Base-by-base conservation (phyloP, 2,797 vertebrate genomes). In the Setipinna tenuifilis region DNA sequence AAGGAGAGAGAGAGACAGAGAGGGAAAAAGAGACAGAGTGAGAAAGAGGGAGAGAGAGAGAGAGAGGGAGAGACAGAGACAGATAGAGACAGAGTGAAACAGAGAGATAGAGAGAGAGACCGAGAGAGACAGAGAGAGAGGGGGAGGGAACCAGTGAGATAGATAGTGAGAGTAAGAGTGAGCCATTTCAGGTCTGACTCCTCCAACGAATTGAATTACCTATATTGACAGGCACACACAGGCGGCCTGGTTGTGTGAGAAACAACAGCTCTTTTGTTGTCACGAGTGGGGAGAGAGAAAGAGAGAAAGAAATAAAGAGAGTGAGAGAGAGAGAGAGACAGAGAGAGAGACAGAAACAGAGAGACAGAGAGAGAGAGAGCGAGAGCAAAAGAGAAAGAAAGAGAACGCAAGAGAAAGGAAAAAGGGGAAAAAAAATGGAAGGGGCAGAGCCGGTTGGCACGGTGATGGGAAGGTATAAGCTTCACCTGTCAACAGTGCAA, bases 251-350 rank as follows among this genome's bases (percentile, higher is more conserved):
- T 89, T 90, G 87, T 83, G 82, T 86, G 83, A 19, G 12, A 86
- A 90, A 94, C 92, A 94, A 93, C 93, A 92, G 89, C 65, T 87
- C 90, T 85, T 89, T 90, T 93, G 92, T 94, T 91, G 86, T 87
- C 35, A 9, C 31, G 0, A 78, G 19, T 17, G 35, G 31, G 41
- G 19, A 44, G 19, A 44, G 35, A 11, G 35, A 75, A 23, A 75
- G 16, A 75, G 14, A 35, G 2, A 75, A 23, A 75, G 17, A 19
- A 4, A 41, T 16, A 41, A 5, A 19, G 31, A 75, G 31, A 75
- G 31, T 19, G 31, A 41, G 62, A 25, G 23, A 16, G 25, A 25
- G 23, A 68, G 25, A 25, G 23, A 68, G 25, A 68, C 9, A 68
- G 62, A 68, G n/a, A 25, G 10, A 65, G 11, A 86, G 25, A 83